Percentiles rank a stretch among this genome's conserved stretches.
These are phyloP conservation scores for Notodonta ziczac DNA, from an alignment of 2,888 invertebrate species.

Conservation along the genomic window DNA sequence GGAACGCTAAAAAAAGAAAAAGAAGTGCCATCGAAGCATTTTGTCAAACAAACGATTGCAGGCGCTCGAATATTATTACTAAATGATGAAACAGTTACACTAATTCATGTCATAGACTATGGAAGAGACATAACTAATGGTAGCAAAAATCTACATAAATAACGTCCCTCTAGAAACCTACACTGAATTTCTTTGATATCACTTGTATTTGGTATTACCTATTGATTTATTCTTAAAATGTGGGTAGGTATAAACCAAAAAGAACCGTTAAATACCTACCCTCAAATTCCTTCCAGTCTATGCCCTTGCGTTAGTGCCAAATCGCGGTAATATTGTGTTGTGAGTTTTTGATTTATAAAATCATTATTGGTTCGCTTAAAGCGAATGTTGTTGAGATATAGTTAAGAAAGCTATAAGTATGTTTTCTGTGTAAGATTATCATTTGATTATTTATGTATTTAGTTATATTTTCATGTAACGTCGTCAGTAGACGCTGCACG, in stretches of 20 bases:
- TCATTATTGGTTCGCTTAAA: constrained; percentile 62
- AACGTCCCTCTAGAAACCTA: no score
- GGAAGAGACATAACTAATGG: not conserved
- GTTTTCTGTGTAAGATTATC: constrained; percentile 54
- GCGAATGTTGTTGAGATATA: constrained; percentile 63
- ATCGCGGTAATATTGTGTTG: constrained; percentile 60
- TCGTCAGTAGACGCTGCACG: constrained; percentile 60
- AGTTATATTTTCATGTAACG: constrained; percentile 56
- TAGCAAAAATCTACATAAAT: no score
- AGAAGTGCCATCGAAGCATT: constrained; percentile 51
- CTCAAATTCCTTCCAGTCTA: constrained; percentile 45
- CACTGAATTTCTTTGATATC: no score
- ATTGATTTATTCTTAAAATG: no score
- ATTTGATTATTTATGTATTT: constrained; percentile 64
- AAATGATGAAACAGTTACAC: constrained; percentile 22
- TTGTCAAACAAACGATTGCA: constrained; percentile 37
- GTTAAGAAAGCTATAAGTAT: constrained; percentile 47
- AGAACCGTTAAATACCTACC: not conserved
- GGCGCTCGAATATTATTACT: constrained; percentile 42
- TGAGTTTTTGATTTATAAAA: constrained; percentile 54
- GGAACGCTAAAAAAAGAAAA: no score
- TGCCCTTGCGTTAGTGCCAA: constrained; percentile 63
- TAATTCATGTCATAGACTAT: constrained; percentile 49
- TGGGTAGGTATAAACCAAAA: not conserved
- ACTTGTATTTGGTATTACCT: no score